Percentiles rank a stretch among this genome's conserved stretches.
phyloP scores from a whole-genome alignment of 2,113 vertebrate species.

The Lipophrys pholis region DNA sequence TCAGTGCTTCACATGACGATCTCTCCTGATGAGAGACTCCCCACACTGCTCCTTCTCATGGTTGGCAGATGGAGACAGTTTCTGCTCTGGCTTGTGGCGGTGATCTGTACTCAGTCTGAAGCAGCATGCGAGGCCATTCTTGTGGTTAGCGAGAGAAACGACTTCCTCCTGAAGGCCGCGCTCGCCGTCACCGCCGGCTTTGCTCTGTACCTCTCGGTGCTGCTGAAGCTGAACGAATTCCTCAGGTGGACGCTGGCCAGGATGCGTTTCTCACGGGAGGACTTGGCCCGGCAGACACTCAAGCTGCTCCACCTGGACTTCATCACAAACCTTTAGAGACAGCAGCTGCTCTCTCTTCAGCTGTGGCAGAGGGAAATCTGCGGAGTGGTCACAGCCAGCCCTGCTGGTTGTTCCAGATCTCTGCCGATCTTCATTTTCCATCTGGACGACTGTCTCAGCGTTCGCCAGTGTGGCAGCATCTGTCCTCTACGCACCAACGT shows the following conservation, averaged over 20 bases:
- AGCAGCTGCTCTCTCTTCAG: slow-evolving; percentile 1
- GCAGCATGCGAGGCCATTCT: slow-evolving; percentile 32
- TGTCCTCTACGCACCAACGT: background rate
- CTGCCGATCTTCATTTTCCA: slow-evolving; percentile 8
- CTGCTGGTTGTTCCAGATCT: background rate
- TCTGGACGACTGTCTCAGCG: slow-evolving; percentile 5
- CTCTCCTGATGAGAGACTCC: background rate
- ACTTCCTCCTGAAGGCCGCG: slow-evolving; percentile 46
- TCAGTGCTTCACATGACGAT: background rate
- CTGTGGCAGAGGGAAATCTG: background rate
- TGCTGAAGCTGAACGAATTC: slow-evolving; percentile 53
- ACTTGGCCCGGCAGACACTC: background rate
- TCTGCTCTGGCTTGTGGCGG: background rate
- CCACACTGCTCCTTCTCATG: background rate
- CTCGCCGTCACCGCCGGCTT: slow-evolving; percentile 41
- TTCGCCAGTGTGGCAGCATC: slow-evolving; percentile 1
- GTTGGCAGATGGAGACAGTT: slow-evolving; percentile 10
- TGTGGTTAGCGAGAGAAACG: slow-evolving; percentile 39
- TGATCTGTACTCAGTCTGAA: slow-evolving; percentile 24
- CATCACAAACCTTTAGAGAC: background rate
- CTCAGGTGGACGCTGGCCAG: slow-evolving; percentile 33
- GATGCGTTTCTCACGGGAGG: slow-evolving; percentile 6
- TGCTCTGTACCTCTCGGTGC: slow-evolving; percentile 36
- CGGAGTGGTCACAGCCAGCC: background rate
- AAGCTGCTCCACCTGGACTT: slow-evolving; percentile 26